Evolutionary conservation across 2,113 vertebrate species (phyloP).

Genomic region (Cichladusa arquata): DNA sequence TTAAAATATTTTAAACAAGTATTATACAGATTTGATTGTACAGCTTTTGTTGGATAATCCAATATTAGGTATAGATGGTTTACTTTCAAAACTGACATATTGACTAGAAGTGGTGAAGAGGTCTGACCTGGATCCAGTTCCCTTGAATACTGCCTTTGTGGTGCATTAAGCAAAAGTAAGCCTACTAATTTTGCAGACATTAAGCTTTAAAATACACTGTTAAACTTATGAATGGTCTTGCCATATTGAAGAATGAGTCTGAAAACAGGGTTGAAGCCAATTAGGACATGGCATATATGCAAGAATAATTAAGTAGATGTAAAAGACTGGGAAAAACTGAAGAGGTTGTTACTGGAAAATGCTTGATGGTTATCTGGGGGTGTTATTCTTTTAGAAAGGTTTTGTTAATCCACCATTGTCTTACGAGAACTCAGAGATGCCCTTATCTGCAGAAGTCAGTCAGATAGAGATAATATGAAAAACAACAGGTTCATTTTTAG

Average conservation of each 20-base stretch:
- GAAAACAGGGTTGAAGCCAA: background rate
- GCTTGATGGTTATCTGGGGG: background rate
- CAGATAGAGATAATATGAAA: background rate
- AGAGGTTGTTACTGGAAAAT: background rate
- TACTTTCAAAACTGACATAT: background rate
- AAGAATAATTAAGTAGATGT: background rate
- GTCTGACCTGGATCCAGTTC: background rate
- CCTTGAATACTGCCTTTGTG: background rate
- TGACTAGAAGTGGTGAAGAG: background rate
- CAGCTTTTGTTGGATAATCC: background rate
- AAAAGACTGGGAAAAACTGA: background rate
- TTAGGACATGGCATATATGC: background rate
- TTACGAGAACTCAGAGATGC: background rate
- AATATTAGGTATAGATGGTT: background rate
- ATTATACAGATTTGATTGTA: background rate
- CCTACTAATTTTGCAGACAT: background rate
- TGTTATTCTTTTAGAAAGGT: background rate
- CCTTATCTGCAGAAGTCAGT: background rate
- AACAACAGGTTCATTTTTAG: background rate
- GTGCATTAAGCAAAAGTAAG: background rate
- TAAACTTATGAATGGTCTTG: background rate
- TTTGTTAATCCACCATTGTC: background rate
- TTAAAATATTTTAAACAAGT: background rate
- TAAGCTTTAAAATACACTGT: background rate
- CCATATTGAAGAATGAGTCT: background rate